A percentile compares a stretch with the other conserved stretches of the same genome.
phyloP scores from a whole-genome alignment of 2,113 vertebrate genomes.

The Axis porcinus region DNA sequence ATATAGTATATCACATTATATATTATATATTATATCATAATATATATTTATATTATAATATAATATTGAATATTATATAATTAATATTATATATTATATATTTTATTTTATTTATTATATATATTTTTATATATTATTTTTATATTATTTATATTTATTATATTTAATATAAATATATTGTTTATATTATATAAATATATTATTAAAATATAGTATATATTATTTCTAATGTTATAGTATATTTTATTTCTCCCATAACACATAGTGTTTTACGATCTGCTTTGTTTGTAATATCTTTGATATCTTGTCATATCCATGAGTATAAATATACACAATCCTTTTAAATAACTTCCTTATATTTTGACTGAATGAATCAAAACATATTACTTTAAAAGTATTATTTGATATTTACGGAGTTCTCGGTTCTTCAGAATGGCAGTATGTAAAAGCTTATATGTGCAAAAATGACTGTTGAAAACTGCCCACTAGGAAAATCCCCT shows the following conservation, averaged over 20 bases:
- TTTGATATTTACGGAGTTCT: neutral
- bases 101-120: too few species aligned
- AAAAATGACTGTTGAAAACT: slow-evolving; percentile 17
- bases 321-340: neutral
- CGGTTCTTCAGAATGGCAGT: neutral
- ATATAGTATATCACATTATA: too few species aligned
- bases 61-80: too few species aligned
- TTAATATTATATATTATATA: too few species aligned
- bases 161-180: too few species aligned
- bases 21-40: too few species aligned
- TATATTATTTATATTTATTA: too few species aligned
- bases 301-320: neutral
- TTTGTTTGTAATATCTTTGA: neutral
- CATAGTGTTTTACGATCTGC: neutral
- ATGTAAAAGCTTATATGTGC: neutral
- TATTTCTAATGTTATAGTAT: too few species aligned
- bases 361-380: neutral
- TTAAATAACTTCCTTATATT: neutral
- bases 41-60: too few species aligned
- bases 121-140: too few species aligned
- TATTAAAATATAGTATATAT: too few species aligned
- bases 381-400: neutral
- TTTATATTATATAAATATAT: too few species aligned
- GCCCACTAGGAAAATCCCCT: neutral
- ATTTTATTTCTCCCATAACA: neutral